These are phyloP conservation scores for Diadema setosum DNA, from an alignment of 35 echinoderm and acorn worm genomes.

Conservation along the genomic window DNA sequence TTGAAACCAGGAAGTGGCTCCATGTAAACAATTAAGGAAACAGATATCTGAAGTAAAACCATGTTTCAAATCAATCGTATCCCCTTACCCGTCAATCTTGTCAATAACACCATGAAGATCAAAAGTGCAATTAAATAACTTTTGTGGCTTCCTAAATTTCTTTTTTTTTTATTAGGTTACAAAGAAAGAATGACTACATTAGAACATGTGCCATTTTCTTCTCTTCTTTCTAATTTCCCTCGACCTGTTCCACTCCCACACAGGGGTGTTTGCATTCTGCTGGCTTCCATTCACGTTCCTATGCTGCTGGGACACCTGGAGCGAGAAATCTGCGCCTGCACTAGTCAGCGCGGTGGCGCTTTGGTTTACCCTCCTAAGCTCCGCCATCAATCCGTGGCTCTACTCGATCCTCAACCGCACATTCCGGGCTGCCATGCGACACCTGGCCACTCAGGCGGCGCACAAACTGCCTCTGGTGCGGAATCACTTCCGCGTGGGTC, in stretches of 20 bases:
- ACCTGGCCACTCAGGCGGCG: neutral
- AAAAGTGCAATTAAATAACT: too few relatives aligned
- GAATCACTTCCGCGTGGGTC: conserved; percentile 18
- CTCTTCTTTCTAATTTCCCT: neutral
- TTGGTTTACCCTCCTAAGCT: conserved; percentile 76
- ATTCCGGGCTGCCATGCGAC: conserved; percentile 56
- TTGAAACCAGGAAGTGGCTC: too few relatives aligned
- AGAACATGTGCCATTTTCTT: neutral
- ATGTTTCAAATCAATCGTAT: too few relatives aligned
- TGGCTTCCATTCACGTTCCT: conserved; percentile 85
- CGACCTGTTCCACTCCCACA: neutral
- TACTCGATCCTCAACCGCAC: conserved; percentile 79
- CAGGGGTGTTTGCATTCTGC: conserved; percentile 84
- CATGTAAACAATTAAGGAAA: too few relatives aligned
- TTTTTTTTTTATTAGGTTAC: too few relatives aligned
- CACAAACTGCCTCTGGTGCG: neutral
- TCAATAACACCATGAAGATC: too few relatives aligned
- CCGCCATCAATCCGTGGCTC: conserved; percentile 96
- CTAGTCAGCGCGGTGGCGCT: conserved; percentile 25
- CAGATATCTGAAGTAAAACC: too few relatives aligned
- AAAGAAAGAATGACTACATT: too few relatives aligned
- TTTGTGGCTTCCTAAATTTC: too few relatives aligned
- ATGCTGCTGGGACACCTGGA: conserved; percentile 17
- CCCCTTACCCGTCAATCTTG: too few relatives aligned
- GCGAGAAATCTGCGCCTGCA: neutral